phyloP scores from a whole-genome alignment of 2,888 invertebrate species.

The Physocephala rufipes region DNA sequence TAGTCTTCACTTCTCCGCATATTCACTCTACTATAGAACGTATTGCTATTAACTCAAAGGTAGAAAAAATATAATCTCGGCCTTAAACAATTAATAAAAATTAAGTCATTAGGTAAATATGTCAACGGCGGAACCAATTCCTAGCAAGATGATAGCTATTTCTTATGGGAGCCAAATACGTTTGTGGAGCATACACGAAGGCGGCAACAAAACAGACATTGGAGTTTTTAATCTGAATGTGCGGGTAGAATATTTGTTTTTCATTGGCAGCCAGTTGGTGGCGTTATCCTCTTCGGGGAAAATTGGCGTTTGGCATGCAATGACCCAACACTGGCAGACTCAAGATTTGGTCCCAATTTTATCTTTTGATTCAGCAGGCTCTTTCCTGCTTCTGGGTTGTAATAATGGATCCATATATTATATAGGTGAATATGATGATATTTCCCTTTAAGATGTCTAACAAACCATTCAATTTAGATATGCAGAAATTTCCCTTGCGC shows the following conservation, averaged over 20 bases:
- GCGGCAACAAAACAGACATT: constrained; percentile 77
- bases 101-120: constrained; percentile 48
- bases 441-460: neutral
- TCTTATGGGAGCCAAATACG: constrained; percentile 80
- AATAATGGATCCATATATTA: constrained; percentile 97
- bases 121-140: constrained; percentile 68
- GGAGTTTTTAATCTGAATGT: constrained; percentile 92
- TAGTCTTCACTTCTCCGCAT: constrained; percentile 91
- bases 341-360: constrained; percentile 92
- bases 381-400: constrained; percentile 92
- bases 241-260: constrained; percentile 93
- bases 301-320: constrained; percentile 99
- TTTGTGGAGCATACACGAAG: constrained; percentile 83
- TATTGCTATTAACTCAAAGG: constrained; percentile 85
- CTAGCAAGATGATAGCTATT: constrained; percentile 84
- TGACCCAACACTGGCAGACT: constrained; percentile 98
- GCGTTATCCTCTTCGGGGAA: constrained; percentile 91
- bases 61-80: constrained; percentile 44
- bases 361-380: constrained; percentile 96
- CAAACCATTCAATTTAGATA: constrained; percentile 73
- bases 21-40: constrained; percentile 88
- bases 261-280: constrained; percentile 97
- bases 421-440: constrained; percentile 73
- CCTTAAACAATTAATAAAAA: neutral
- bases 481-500: constrained; percentile 98